Base-by-base conservation (phyloP, 1,140 invertebrate genomes). In the Aporrectodea caliginosa region DNA sequence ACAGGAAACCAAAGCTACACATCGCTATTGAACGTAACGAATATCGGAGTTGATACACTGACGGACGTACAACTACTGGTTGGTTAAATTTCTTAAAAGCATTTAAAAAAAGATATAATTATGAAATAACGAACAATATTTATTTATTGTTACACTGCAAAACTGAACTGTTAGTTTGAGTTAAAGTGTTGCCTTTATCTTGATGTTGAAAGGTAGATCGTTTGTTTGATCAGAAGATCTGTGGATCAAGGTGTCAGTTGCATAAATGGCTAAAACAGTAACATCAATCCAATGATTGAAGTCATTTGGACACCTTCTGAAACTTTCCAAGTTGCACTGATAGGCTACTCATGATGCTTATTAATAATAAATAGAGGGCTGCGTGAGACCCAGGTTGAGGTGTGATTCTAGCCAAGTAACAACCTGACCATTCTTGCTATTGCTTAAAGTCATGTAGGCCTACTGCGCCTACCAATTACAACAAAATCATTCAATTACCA, bases 11-110 rank as follows among this genome's bases (percentile, higher is more conserved):
- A 78, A n/a, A 35, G 16, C 77, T 81, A 35, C 30, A n/a, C 68
- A 34, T 31, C 58, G 31, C 82, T 58, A 2, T 68, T 80, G 22
- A 75, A 31, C 22, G 69, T 84, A 14, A 68, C 72, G 14, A 84
- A 84, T 68, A 80, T 73, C 31, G 83, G 83, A 14, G 35, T 71
- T 22, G 31, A 83, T 35, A 12, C 31, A 22, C 34, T 84, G 14
- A 16, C 78, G 1, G 35, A 58, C 43, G 1, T 76, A 68, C 34
- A 30, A 29, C 33, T 76, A 35, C 2, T 29, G 35, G 75, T 76
- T 16, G 35, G 75, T 68, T 43, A 1, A 1, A 58, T 14, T 35
- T n/a, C n/a, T n/a, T n/a, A n/a, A n/a, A n/a, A n/a, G n/a, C n/a
- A n/a, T n/a, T n/a, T n/a, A n/a, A n/a, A 58, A 58, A 22, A 58